phyloP scores from a whole-genome alignment of 92 coral and sea anemone genomes.

The Siderastrea radians region DNA sequence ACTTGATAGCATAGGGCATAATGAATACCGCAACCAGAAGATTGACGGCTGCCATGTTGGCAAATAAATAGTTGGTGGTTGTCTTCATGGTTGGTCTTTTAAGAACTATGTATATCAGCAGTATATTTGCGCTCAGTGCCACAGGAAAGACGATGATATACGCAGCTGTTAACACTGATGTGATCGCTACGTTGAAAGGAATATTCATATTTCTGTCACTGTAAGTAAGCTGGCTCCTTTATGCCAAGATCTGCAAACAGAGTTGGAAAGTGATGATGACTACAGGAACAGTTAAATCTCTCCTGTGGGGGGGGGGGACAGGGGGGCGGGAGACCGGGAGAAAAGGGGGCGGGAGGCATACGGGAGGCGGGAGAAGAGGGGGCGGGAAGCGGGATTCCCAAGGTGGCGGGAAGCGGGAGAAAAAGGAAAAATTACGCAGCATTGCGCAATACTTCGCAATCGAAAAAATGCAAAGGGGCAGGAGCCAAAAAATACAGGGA shows the following conservation, averaged over 20 bases:
- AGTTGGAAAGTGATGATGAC: neutral
- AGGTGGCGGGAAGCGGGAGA: too few species aligned
- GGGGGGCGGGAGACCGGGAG: too few species aligned
- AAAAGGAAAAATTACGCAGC: too few species aligned
- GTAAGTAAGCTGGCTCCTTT: neutral
- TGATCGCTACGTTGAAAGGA: neutral
- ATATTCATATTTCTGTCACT: neutral
- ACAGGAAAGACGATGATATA: constrained; percentile 50
- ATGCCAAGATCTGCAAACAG: neutral
- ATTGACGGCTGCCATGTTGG: constrained; percentile 79
- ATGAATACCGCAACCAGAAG: constrained; percentile 71
- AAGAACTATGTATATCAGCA: constrained; percentile 64
- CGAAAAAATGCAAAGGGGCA: too few species aligned
- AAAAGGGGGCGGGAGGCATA: too few species aligned
- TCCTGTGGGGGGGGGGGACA: too few species aligned
- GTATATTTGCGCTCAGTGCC: constrained; percentile 71
- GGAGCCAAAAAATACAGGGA: too few species aligned
- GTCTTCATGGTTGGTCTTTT: constrained; percentile 62
- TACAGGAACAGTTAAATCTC: too few species aligned
- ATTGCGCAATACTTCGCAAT: too few species aligned
- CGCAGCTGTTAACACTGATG: constrained; percentile 28
- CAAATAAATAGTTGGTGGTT: constrained; percentile 70
- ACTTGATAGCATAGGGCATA: constrained; percentile 52
- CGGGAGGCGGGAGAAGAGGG: too few species aligned
- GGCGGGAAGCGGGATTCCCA: too few species aligned